A percentile compares a stretch with the other conserved stretches of the same genome.
Conservation (phyloP, 2,888 invertebrate genomes). For the Iphiclides podalirius region DNA sequence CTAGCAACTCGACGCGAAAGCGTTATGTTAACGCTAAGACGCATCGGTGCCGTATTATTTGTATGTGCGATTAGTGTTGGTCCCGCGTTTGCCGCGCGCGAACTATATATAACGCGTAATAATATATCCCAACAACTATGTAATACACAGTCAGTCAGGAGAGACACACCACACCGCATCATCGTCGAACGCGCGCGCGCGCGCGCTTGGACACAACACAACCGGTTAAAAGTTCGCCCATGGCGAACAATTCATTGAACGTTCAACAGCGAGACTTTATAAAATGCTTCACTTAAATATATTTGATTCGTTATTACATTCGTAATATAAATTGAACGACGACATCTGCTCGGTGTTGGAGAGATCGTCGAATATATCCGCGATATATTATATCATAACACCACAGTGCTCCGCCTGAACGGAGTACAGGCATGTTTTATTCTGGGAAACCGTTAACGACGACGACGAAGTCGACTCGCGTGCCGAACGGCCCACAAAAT, state of each 20-base stretch:
- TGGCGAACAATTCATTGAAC: no score
- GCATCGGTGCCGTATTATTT: constrained; percentile 1
- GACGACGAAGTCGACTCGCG: background rate
- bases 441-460: background rate
- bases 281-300: background rate
- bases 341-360: constrained; percentile 74
- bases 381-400: constrained; percentile 85
- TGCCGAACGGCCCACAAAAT: background rate
- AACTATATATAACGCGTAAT: no score
- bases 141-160: no score
- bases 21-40: background rate
- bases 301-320: constrained; percentile 77
- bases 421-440: constrained; percentile 32
- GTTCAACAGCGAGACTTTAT: background rate
- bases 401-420: constrained; percentile 61
- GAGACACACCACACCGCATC: no score
- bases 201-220: no score
- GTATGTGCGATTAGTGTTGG: no score
- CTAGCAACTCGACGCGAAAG: background rate
- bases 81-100: no score
- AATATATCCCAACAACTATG: no score
- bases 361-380: constrained; percentile 82
- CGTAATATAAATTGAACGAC: constrained; percentile 78
- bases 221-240: no score
- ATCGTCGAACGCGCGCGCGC: no score